Percentiles rank a stretch among this genome's conserved stretches.
phyloP scores from a whole-genome alignment of 2,797 vertebrate species.

The Poeciliopsis presidionis region DNA sequence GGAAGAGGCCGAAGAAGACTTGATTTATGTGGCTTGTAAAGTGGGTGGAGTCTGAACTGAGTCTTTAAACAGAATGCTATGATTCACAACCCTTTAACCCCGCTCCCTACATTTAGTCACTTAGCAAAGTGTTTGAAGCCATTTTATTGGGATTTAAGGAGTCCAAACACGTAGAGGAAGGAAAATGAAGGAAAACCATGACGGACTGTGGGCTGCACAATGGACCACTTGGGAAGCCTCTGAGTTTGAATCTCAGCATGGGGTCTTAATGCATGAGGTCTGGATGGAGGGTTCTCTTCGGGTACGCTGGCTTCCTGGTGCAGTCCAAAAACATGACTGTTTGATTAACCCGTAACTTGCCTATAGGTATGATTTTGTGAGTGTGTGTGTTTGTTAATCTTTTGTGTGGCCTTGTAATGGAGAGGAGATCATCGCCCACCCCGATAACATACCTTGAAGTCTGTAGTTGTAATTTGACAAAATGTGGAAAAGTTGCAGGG shows the following conservation, averaged over 20 bases:
- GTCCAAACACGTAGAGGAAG: background rate
- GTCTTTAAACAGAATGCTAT: background rate
- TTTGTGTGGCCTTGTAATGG: background rate
- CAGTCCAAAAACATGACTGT: background rate
- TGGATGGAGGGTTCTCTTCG: background rate
- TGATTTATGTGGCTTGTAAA: slow-evolving; percentile 85
- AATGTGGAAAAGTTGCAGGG: background rate
- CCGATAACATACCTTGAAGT: background rate
- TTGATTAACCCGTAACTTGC: background rate
- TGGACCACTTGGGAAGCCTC: background rate
- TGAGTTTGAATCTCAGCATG: background rate
- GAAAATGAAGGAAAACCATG: background rate
- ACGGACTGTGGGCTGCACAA: background rate
- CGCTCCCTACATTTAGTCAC: background rate
- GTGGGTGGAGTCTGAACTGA: slow-evolving; percentile 63
- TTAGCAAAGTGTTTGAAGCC: background rate
- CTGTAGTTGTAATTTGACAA: background rate
- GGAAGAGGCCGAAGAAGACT: slow-evolving; percentile 76
- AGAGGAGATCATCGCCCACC: background rate
- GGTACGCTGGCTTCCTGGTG: background rate
- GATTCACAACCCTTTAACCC: background rate
- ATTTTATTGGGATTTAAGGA: background rate
- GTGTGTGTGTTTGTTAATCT: background rate
- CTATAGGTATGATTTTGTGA: background rate
- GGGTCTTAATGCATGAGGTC: background rate